A percentile compares a stretch with the other conserved stretches of the same genome.
phyloP scores from a whole-genome alignment of 1,140 invertebrate species.

The Lepidurus packardi region DNA sequence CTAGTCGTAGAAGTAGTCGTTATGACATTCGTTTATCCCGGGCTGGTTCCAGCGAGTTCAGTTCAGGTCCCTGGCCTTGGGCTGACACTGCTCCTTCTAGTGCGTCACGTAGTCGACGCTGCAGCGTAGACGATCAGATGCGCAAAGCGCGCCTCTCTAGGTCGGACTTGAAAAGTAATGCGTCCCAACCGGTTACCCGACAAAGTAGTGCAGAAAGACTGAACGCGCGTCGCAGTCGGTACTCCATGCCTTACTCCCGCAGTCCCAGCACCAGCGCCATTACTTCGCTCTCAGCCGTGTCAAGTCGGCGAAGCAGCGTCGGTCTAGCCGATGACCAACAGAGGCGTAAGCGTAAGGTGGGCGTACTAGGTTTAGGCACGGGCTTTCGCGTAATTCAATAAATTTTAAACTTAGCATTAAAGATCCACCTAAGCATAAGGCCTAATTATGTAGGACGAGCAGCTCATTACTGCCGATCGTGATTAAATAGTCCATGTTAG shows the following conservation, averaged over 20 bases:
- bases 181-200: neutral
- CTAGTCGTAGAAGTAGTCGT: slow-evolving; percentile 32
- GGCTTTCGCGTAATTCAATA: neutral
- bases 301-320: slow-evolving; percentile 24
- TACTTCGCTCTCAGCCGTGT: slow-evolving; percentile 21
- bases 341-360: neutral
- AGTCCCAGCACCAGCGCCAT: slow-evolving; percentile 26
- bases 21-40: slow-evolving; percentile 28
- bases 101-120: slow-evolving; percentile 23
- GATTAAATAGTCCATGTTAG: slow-evolving; percentile 10
- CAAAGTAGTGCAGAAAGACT: slow-evolving; percentile 6
- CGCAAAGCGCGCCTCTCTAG: slow-evolving; percentile 4
- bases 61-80: slow-evolving; percentile 31
- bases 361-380: slow-evolving; percentile 1
- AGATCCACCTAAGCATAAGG: no score
- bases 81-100: slow-evolving; percentile 26
- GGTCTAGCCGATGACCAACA: slow-evolving; percentile 10
- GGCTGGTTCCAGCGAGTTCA: neutral
- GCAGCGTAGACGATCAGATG: slow-evolving; percentile 29
- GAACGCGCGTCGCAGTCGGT: neutral
- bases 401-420: neutral
- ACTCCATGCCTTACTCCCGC: slow-evolving; percentile 28
- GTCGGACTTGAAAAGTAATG: neutral
- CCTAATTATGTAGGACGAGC: no score
- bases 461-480: neutral